Evolutionary conservation across 2,113 vertebrate genomes (phyloP), one percentile per base, ranked within the genome.

Genomic region (Gorilla gorilla): DNA sequence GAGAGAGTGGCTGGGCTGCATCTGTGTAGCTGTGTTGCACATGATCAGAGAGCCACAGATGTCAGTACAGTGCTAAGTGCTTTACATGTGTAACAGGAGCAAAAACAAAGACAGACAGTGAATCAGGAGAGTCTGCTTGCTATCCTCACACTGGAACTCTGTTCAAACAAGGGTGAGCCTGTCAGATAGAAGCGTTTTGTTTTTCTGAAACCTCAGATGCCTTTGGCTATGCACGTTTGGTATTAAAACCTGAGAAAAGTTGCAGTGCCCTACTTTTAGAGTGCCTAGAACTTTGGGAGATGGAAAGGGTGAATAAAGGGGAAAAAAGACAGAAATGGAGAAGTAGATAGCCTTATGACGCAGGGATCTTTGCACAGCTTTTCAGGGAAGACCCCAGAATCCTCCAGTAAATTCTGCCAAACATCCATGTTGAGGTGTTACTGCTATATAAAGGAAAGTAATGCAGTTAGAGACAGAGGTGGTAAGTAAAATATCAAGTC

Each of bases 51-150:
- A 87, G 38, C 61, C 52, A 17, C 82, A 76, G 73, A 87, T 59
- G 70, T 89, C 38, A 84, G 79, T 45, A 52, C 17, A 25, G 8
- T 57, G 76, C 27, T 90, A 45, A 97, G 68, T 84, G 45, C 5
- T 88, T 75, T 20, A 27, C 38, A 45, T 75, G 38, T n/a, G 48
- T 38, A 89, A 17, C 23, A 64, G 64, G 72, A 78, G 64, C 20
- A 43, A 86, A 96, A 93, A 50, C 75, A 91, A 91, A 89, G 72
- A 13, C n/a, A 84, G 88, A 82, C 8, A 45, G 70, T 8, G 68
- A 87, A 61, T 38, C 61, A 76, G 22, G 14, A 57, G 0, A 14
- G 16, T 84, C 73, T 93, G 72, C 38, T 81, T 85, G 16, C 50
- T 64, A 23, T 27, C 50, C 79, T 27, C 76, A 43, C 25, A 48